A percentile compares a stretch with the other conserved stretches of the same genome.
Evolutionary conservation across 2,888 invertebrate species (phyloP).

Genomic region (Malthinus seriepunctatus): DNA sequence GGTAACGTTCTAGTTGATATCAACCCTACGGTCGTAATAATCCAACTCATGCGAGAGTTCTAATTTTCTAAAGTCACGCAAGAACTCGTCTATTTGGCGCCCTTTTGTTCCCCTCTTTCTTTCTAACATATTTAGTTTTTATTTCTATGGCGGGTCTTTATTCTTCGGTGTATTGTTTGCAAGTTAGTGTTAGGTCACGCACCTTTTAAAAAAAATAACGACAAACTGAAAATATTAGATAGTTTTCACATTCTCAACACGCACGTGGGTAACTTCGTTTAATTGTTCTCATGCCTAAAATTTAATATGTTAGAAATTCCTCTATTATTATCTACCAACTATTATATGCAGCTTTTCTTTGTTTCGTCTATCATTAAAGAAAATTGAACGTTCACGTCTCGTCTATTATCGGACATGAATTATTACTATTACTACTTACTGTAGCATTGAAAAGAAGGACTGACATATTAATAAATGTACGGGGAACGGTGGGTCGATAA

Average conservation of each 20-base stretch:
- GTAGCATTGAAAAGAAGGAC: too few species aligned
- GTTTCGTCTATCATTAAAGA: too few species aligned
- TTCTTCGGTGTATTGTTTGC: constrained; percentile 26
- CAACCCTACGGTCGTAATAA: constrained; percentile 33
- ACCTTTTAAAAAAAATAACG: constrained; percentile 19
- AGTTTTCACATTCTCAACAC: constrained; percentile 33
- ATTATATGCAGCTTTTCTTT: too few species aligned
- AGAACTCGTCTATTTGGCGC: constrained; percentile 40
- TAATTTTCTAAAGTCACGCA: constrained; percentile 42
- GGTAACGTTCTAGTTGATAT: constrained; percentile 33
- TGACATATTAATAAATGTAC: too few species aligned
- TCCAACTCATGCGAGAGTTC: constrained; percentile 42
- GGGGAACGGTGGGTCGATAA: too few species aligned
- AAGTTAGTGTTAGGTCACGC: constrained; percentile 24
- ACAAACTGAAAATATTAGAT: constrained; percentile 24
- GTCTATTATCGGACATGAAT: too few species aligned
- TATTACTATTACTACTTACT: too few species aligned
- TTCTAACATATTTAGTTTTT: constrained; percentile 31
- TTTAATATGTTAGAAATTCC: neutral
- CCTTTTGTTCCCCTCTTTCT: constrained; percentile 35
- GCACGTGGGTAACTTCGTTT: constrained; percentile 32
- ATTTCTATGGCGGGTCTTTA: constrained; percentile 26
- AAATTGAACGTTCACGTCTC: too few species aligned
- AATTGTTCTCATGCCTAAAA: constrained; percentile 29
- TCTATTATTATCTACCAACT: too few species aligned